Evolutionary conservation across 2,113 vertebrate species (phyloP), one percentile per base, ranked within the genome.

Genomic region (Melanerpes formicivorus): DNA sequence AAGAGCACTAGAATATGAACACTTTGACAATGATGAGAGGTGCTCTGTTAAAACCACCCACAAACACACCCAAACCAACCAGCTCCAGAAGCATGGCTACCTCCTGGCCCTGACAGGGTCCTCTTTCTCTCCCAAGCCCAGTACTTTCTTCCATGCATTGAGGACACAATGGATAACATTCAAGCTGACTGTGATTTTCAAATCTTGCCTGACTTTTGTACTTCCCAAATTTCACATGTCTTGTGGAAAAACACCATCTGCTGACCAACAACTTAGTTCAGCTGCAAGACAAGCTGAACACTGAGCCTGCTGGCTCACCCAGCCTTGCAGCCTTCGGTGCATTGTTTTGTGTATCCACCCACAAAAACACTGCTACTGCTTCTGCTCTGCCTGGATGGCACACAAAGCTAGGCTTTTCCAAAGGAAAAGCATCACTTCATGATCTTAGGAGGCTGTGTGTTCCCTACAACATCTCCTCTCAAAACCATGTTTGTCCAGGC

Each of bases 181-280:
- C 60, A 67, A 0, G 0, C 22, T 21, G 13, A 56, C 16, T 0
- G 0, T 1, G 11, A 65, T 34, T 69, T 75, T 17, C 16, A 77
- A 42, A 32, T 27, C 71, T 78, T 84, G 26, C 63, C 74, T 23
- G 37, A 60, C 32, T 72, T 72, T 10, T 2, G 11, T 37, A 21
- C 6, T 84, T n/a, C 65, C 52, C 50, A 34, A 74, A 55, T 77
- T 73, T 70, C 81, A 67, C 1, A 0, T 3, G 3, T 50, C 52
- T 59, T 46, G 17, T 67, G 11, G 42, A 44, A 87, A 88, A 88
- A n/a, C 58, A 72, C 27, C n/a, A 69, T 42, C 42, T 1, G 5
- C 44, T 42, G 21, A 72, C 40, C 18, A 54, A 44, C 34, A 62
- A 16, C 62, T 73, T 18, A 15, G 46, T n/a, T 60, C 54, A 66